A percentile compares a stretch with the other conserved stretches of the same genome.
These are phyloP conservation scores for Thripadectes ignobilis DNA, from an alignment of 2,797 vertebrate species.

Conservation along the genomic window DNA sequence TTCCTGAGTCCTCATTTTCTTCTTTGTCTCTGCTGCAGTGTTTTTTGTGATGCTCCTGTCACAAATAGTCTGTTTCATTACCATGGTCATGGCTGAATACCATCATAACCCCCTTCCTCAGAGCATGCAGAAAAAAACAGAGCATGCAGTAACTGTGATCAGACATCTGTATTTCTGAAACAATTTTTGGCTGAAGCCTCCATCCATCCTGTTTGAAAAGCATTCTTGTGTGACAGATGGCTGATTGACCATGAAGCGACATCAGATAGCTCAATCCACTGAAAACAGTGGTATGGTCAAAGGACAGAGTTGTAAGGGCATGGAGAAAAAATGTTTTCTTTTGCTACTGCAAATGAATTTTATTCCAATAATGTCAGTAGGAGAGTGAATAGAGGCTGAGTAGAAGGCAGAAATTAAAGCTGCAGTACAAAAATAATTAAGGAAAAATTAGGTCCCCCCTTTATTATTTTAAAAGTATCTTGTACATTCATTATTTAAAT, in stretches of 20 bases:
- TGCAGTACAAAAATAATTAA: background rate
- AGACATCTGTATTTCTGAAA: conserved; percentile 9
- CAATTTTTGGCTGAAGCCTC: background rate
- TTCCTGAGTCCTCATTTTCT: background rate
- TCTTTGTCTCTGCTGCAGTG: background rate
- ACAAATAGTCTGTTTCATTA: background rate
- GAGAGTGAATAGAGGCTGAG: background rate
- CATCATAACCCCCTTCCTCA: background rate
- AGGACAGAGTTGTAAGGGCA: background rate
- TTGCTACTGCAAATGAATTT: background rate
- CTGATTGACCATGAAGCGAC: background rate
- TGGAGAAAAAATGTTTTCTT: background rate
- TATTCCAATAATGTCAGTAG: background rate
- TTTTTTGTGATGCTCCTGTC: background rate
- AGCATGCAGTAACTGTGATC: background rate
- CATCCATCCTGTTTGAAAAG: background rate
- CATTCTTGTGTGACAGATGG: background rate
- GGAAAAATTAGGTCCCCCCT: background rate
- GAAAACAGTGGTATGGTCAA: background rate
- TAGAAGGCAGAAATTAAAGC: background rate
- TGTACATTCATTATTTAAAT: background rate
- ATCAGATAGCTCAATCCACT: background rate
- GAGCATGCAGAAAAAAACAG: background rate
- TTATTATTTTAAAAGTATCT: background rate
- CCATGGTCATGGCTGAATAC: background rate